These are phyloP conservation scores for Leucoraja ocellata DNA, from an alignment of 2,797 vertebrate genomes.

Conservation along the genomic window DNA sequence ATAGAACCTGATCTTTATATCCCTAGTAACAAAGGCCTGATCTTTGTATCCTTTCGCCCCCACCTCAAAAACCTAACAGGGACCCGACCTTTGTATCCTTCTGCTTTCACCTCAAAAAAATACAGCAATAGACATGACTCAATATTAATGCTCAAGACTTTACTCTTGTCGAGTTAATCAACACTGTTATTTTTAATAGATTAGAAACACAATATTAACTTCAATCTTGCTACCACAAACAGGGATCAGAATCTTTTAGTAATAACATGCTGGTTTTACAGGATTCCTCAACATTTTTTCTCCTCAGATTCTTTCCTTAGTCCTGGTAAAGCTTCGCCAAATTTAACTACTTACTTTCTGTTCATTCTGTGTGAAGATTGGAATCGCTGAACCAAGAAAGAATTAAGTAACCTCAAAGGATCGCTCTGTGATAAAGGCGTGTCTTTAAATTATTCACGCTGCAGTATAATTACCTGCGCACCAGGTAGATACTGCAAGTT, in stretches of 20 bases:
- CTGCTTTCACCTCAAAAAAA: too few species aligned
- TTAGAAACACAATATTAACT: not conserved
- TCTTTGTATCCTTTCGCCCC: too few species aligned
- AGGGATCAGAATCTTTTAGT: not conserved
- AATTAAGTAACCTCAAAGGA: not conserved
- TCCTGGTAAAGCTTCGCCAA: not conserved
- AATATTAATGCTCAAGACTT: too few species aligned
- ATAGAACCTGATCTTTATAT: too few species aligned
- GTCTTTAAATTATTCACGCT: not conserved
- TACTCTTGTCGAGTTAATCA: not conserved
- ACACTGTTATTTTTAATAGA: not conserved
- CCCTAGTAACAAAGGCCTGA: too few species aligned
- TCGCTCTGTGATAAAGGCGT: not conserved
- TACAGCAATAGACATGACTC: too few species aligned
- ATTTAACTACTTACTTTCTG: not conserved
- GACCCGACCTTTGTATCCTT: too few species aligned
- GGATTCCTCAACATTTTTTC: not conserved
- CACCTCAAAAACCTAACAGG: too few species aligned
- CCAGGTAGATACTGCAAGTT: not conserved
- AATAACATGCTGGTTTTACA: not conserved
- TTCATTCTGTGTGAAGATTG: not conserved
- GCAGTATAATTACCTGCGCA: not conserved
- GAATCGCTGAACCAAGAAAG: not conserved
- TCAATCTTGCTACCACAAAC: not conserved
- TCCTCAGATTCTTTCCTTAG: not conserved